Evolutionary conservation across 2,113 vertebrate species (phyloP).

Genomic region (Platysteira castanea): DNA sequence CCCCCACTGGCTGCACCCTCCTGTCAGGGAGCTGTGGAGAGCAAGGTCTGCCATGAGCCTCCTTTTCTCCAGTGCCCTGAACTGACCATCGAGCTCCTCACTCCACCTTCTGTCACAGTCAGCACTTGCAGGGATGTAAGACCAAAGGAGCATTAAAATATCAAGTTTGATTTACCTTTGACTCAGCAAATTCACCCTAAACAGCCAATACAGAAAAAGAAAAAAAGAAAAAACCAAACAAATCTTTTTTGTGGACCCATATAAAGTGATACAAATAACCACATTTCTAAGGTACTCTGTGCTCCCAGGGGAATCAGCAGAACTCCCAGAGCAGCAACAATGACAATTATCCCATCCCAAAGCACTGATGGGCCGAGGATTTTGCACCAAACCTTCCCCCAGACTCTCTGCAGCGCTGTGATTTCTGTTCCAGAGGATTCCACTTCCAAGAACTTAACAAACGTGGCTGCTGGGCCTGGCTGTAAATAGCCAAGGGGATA

Average conservation of each 20-base stretch:
- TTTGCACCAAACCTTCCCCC: not conserved
- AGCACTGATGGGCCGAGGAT: fast-evolving
- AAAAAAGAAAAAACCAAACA: not conserved
- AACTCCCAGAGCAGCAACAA: not conserved
- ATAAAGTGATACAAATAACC: not conserved
- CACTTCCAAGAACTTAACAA: not conserved
- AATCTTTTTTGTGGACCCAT: not conserved
- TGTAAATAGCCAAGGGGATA: not conserved
- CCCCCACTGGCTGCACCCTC: not conserved
- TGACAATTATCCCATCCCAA: not conserved
- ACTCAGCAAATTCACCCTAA: not conserved
- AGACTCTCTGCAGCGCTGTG: fast-evolving
- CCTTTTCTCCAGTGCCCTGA: not conserved
- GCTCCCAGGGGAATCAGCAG: not conserved
- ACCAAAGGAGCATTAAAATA: not conserved
- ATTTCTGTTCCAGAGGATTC: not conserved
- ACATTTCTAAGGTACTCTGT: not conserved
- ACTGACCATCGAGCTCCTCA: fast-evolving
- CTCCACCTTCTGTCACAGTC: not conserved
- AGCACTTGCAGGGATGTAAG: not conserved
- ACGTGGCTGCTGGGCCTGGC: not conserved
- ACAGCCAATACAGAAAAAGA: not conserved
- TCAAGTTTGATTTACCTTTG: not conserved
- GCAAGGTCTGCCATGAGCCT: not conserved
- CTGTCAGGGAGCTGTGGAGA: not conserved